Percentiles rank a stretch among this genome's conserved stretches.
Conservation (phyloP, 2,888 invertebrate genomes). For the Ormyrus pomaceus region DNA sequence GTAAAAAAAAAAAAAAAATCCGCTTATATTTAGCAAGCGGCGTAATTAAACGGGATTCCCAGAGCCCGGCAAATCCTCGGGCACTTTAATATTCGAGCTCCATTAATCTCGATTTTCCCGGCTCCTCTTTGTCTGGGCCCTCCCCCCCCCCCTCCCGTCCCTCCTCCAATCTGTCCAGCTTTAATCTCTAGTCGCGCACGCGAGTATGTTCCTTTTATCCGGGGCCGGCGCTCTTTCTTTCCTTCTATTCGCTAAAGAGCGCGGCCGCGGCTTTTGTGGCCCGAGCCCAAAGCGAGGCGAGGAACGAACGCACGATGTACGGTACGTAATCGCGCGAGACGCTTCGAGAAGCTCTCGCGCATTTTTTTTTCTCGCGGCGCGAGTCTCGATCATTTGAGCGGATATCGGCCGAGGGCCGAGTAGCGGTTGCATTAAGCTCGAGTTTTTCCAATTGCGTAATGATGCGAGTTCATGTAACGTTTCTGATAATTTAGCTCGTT, state of each 20-base stretch:
- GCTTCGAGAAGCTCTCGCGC: background rate
- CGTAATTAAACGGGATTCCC: no score
- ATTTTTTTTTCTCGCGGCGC: no score
- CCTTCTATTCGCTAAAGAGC: background rate
- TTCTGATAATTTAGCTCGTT: no score
- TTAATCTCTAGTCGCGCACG: constrained; percentile 40
- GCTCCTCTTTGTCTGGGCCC: constrained; percentile 22
- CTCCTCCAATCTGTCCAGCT: constrained; percentile 44
- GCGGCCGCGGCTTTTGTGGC: background rate
- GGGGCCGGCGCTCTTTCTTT: constrained; percentile 32
- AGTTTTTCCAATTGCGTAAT: no score
- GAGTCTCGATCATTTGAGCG: no score
- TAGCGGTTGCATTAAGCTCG: no score
- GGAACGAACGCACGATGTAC: background rate
- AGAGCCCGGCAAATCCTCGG: background rate
- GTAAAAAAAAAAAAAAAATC: no score
- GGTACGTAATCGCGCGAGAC: constrained; percentile 10
- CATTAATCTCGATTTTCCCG: constrained; percentile 50
- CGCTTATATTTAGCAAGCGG: no score
- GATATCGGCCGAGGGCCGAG: no score
- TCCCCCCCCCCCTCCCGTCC: background rate
- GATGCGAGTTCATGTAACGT: no score
- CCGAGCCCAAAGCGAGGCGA: background rate
- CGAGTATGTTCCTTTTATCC: background rate
- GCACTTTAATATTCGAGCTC: constrained; percentile 34